Evolutionary conservation across 2,113 vertebrate species (phyloP).

Genomic region (Zosterops borbonicus): DNA sequence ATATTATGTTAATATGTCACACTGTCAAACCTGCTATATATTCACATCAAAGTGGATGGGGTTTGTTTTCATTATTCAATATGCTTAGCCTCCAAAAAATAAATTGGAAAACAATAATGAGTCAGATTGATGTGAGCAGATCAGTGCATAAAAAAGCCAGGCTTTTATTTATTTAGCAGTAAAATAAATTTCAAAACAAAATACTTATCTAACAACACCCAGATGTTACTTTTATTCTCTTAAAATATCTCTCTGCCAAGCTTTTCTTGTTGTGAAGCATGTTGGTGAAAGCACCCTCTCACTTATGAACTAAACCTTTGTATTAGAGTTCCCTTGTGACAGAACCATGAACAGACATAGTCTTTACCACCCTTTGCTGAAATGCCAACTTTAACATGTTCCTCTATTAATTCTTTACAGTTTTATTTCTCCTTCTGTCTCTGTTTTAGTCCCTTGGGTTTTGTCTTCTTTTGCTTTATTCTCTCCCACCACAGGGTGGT

Average conservation of each 20-base stretch:
- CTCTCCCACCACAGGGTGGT: neutral
- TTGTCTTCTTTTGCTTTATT: neutral
- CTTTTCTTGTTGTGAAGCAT: neutral
- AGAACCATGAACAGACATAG: neutral
- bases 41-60: neutral
- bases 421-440: neutral
- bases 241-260: neutral
- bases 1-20: neutral
- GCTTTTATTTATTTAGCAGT: neutral
- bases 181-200: neutral
- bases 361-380: neutral
- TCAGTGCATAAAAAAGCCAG: neutral
- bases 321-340: neutral
- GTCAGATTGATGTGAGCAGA: neutral
- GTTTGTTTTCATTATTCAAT: neutral
- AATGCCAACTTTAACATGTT: neutral
- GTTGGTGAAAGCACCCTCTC: neutral
- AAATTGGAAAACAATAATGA: neutral
- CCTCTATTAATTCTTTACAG: neutral
- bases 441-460: neutral
- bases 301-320: neutral
- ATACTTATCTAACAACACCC: neutral
- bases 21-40: neutral
- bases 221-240: neutral
- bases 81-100: neutral